Percentiles rank a stretch among this genome's conserved stretches.
Conservation (phyloP, 2,797 vertebrate species). For the Pogonophryne albipinna region DNA sequence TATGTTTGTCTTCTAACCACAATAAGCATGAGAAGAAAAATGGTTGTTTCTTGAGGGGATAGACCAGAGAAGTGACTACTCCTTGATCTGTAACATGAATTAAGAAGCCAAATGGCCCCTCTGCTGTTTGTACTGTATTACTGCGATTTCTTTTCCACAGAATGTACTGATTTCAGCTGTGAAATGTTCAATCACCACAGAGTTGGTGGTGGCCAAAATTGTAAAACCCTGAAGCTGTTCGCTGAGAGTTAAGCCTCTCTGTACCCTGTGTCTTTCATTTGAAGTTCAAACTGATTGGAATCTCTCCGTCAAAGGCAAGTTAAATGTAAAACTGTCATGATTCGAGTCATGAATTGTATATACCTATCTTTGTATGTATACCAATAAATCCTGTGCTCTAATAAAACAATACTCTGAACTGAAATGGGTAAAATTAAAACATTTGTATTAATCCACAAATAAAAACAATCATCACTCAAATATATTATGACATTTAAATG, state of each 20-base stretch:
- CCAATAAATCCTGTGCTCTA: conserved; percentile 83
- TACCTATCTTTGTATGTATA: conserved; percentile 85
- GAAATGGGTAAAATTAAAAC: conserved; percentile 79
- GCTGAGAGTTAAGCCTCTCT: conserved; percentile 49
- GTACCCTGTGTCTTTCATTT: conserved; percentile 58
- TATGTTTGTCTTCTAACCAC: conserved; percentile 55
- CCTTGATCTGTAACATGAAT: conserved; percentile 57
- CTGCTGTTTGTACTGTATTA: conserved; percentile 73
- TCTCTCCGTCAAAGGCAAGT: conserved; percentile 66
- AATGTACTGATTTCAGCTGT: conserved; percentile 73
- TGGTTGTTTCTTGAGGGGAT: conserved; percentile 7
- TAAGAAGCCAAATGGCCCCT: conserved; percentile 59
- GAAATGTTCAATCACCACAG: conserved; percentile 57
- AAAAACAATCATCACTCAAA: conserved; percentile 71
- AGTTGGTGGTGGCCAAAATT: conserved; percentile 58
- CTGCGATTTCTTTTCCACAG: conserved; percentile 71
- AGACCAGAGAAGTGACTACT: conserved; percentile 42
- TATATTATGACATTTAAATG: conserved; percentile 78
- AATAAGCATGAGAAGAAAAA: conserved; percentile 60
- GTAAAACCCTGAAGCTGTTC: conserved; percentile 56
- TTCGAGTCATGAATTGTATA: conserved; percentile 79
- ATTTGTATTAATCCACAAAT: conserved; percentile 82
- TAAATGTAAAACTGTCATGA: conserved; percentile 76
- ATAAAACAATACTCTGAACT: conserved; percentile 83
- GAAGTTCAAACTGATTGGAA: conserved; percentile 62